These are phyloP conservation scores for Andricus curvator DNA, from an alignment of 2,888 invertebrate species.

Conservation along the genomic window DNA sequence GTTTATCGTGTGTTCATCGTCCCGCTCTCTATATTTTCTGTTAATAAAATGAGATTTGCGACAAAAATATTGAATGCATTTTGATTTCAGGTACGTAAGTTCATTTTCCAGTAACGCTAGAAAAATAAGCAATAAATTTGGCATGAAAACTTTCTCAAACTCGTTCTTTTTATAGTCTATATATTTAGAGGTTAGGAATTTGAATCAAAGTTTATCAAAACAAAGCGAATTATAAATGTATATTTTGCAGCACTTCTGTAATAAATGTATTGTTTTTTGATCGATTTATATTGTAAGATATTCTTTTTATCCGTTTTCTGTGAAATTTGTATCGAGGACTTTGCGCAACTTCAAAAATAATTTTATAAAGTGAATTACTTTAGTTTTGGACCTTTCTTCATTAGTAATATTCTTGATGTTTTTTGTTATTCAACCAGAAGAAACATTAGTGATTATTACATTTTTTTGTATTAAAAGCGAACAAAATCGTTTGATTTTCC, in stretches of 20 bases:
- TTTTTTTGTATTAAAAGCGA: too few species aligned
- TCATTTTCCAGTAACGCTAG: neutral
- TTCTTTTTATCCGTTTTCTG: neutral
- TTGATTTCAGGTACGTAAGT: neutral
- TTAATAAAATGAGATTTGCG: neutral
- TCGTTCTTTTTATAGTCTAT: neutral
- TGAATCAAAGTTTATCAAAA: neutral
- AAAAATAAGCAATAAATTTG: neutral
- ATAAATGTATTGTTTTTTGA: neutral
- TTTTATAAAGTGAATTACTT: too few species aligned
- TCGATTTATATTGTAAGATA: neutral
- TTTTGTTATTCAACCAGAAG: too few species aligned
- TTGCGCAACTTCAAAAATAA: too few species aligned
- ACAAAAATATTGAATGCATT: neutral
- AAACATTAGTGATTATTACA: too few species aligned
- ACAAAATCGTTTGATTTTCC: too few species aligned
- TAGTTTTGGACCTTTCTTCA: too few species aligned
- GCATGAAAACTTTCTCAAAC: neutral
- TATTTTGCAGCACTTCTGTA: neutral
- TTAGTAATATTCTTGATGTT: too few species aligned
- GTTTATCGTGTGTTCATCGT: neutral
- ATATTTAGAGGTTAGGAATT: slow-evolving; percentile 21
- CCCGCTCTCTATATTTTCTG: neutral
- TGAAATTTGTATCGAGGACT: neutral
- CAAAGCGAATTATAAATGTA: neutral